Evolutionary conservation across 2,888 invertebrate genomes (phyloP).

Genomic region (Petrophora chlorosata): DNA sequence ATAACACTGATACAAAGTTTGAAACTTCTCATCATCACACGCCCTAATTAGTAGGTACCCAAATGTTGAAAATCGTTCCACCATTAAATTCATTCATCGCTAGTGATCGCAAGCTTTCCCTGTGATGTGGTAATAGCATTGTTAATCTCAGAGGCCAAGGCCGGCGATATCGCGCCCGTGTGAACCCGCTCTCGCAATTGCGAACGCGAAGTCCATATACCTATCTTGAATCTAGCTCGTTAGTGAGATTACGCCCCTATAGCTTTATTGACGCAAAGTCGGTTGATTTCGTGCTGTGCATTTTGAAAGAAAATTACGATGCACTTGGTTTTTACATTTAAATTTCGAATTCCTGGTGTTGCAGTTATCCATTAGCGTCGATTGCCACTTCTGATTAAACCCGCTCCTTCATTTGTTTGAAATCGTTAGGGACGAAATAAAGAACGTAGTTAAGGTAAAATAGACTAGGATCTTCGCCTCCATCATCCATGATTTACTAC

Average conservation of each 20-base stretch:
- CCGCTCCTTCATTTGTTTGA: no score
- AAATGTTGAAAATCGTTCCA: constrained; percentile 7
- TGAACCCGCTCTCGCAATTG: constrained; percentile 26
- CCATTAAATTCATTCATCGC: constrained; percentile 17
- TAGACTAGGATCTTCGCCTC: no score
- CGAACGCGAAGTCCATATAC: no score
- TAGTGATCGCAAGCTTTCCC: constrained; percentile 43
- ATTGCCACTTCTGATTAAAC: no score
- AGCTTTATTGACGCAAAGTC: constrained; percentile 16
- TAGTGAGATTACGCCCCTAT: constrained; percentile 37
- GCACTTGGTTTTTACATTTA: no score
- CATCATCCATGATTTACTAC: no score
- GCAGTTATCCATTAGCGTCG: no score
- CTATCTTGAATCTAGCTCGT: constrained; percentile 32
- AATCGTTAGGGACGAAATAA: no score
- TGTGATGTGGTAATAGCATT: constrained; percentile 63
- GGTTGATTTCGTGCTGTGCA: constrained; percentile 22
- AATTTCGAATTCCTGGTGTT: no score
- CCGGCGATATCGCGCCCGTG: constrained; percentile 62
- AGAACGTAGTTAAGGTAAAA: no score
- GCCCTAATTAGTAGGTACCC: background rate
- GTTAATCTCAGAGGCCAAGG: constrained; percentile 73
- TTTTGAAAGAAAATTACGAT: constrained; percentile 15
- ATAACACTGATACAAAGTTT: no score
- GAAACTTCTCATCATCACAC: no score